Conservation (phyloP, 2,888 invertebrate genomes). For the Drosophila robusta region DNA sequence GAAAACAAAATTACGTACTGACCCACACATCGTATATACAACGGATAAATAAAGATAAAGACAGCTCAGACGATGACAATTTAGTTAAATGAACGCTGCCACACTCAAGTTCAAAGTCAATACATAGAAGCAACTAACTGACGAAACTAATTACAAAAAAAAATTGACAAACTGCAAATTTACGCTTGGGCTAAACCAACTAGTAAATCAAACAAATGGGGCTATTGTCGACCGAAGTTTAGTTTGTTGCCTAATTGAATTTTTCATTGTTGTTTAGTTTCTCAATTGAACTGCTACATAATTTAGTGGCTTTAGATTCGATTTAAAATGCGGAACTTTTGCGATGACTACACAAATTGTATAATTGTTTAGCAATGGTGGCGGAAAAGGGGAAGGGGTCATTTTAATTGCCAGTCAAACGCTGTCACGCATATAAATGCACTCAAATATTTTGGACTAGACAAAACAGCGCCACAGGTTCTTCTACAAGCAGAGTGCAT, state of each 20-base stretch:
- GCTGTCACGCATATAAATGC: conserved; percentile 20
- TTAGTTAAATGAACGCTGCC: conserved; percentile 25
- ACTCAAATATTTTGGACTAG: background rate
- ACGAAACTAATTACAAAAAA: background rate
- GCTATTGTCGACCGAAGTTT: background rate
- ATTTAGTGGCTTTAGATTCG: conserved; percentile 36
- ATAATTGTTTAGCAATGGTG: conserved; percentile 15
- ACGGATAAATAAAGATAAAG: conserved; percentile 2
- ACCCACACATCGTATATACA: conserved; percentile 17
- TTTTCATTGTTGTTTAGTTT: conserved; percentile 15
- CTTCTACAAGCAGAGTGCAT: background rate
- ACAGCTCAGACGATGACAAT: conserved; percentile 15
- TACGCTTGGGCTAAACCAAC: too few relatives aligned
- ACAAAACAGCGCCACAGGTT: conserved; percentile 1
- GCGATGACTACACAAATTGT: conserved; percentile 36
- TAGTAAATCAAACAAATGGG: conserved; percentile 9
- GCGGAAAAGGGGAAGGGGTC: background rate
- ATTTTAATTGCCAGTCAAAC: conserved; percentile 21
- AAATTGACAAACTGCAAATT: too few relatives aligned
- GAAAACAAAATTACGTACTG: conserved; percentile 3
- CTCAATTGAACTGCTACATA: conserved; percentile 36
- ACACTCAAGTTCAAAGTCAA: conserved; percentile 62
- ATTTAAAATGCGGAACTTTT: conserved; percentile 49
- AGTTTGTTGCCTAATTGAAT: conserved; percentile 19
- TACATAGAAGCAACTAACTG: background rate